Percentiles rank a stretch among this genome's conserved stretches.
phyloP scores from a whole-genome alignment of 2,113 vertebrate species.

The Narcine bancroftii region DNA sequence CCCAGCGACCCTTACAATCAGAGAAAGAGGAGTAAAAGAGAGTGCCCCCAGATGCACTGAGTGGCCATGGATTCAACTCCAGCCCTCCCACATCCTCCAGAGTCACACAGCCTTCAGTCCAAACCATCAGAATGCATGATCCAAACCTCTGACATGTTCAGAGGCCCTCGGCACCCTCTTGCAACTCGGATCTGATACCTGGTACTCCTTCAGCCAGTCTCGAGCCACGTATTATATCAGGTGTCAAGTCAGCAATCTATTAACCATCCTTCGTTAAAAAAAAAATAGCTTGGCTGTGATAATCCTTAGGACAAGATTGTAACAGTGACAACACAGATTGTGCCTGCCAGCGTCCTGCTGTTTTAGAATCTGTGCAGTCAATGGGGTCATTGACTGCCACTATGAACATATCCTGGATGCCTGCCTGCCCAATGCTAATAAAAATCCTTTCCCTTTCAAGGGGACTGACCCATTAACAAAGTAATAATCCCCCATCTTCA shows the following conservation, averaged over 20 bases:
- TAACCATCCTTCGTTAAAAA: not conserved
- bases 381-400: not conserved
- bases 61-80: too few species aligned
- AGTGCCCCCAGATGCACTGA: too few species aligned
- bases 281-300: not conserved
- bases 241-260: not conserved
- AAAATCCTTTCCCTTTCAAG: not conserved
- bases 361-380: not conserved
- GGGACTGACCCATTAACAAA: not conserved
- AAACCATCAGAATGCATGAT: too few species aligned
- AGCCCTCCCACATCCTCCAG: too few species aligned
- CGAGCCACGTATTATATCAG: not conserved
- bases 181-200: too few species aligned
- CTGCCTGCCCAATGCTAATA: not conserved
- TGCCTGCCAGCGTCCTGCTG: not conserved
- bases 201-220: too few species aligned
- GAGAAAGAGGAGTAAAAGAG: too few species aligned
- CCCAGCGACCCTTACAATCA: too few species aligned
- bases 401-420: not conserved
- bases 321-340: not conserved
- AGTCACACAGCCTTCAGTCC: too few species aligned
- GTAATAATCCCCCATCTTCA: not conserved
- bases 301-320: not conserved
- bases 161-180: too few species aligned
- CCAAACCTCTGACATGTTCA: too few species aligned